Base-by-base conservation (phyloP, 2,113 vertebrate species). In the Gymnocephalus cernua region DNA sequence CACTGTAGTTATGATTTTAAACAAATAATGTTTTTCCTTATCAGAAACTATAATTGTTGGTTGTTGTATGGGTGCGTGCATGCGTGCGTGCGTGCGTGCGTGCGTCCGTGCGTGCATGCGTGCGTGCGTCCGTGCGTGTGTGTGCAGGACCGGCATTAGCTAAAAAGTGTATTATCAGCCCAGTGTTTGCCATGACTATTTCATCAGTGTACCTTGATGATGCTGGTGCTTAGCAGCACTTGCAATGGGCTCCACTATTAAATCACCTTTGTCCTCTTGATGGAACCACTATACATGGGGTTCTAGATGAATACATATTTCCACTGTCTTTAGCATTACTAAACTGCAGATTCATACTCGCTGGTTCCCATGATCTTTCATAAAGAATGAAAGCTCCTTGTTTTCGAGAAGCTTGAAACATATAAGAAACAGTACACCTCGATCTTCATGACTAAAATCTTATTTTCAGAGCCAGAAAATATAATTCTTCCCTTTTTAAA, bases 221-320 rank as follows among this genome's bases (percentile, higher is more conserved):
- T 87, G 56, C 67, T 48, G 79, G 54, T 65, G 81, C 84, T 70
- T 65, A 58, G 83, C 57, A 67, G 83, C 70, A 23, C 64, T 90
- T 92, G 93, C 91, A 90, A 93, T 91, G 84, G 85, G 82, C 62
- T 73, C 80, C 66, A 41, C 80, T 38, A 67, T 38, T 35, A 72
- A 73, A 88, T 79, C 13, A 11, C 23, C 61, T 59, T 19, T 81
- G 48, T 14, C 32, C 53, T 80, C 59, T 13, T 53, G 45, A 74
- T 69, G 70, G 14, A 77, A 29, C 16, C 18, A 25, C 47, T 58
- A 16, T n/a, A 18, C 3, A 57, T 5, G 61, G 10, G 38, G 63
- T 62, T 53, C 0, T 59, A 45, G 23, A 53, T 29, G 1, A 2
- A 25, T 32, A 11, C 16, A 38, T 25, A 11, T 54, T 56, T 48